Percentiles rank a stretch among this genome's conserved stretches.
These are phyloP conservation scores for Diuraphis noxia DNA, from an alignment of 1,140 invertebrate genomes.

Conservation along the genomic window DNA sequence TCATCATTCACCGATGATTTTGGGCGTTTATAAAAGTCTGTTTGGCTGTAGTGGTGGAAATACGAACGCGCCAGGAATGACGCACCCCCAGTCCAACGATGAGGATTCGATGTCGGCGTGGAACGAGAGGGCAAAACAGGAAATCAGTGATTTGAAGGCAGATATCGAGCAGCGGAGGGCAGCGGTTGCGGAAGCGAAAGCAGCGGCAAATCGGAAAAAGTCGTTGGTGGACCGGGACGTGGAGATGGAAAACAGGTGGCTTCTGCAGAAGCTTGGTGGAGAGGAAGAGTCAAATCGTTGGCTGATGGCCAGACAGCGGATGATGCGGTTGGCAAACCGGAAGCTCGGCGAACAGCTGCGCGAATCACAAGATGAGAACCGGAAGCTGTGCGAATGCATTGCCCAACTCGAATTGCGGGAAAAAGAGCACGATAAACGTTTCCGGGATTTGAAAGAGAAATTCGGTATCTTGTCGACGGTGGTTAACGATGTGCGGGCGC, in stretches of 20 bases:
- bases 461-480: neutral
- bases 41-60: neutral
- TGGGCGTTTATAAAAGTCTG: neutral
- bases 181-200: neutral
- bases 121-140: neutral
- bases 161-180: neutral
- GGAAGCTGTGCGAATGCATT: neutral
- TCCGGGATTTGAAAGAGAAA: neutral
- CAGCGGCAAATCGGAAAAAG: neutral
- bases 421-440: neutral
- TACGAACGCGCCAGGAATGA: neutral
- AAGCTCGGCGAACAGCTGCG: neutral
- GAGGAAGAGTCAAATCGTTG: neutral
- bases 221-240: neutral
- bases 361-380: neutral
- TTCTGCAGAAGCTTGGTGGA: neutral
- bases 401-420: neutral
- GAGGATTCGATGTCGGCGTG: neutral
- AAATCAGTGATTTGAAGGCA: neutral
- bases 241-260: neutral
- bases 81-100: neutral
- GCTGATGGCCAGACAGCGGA: neutral
- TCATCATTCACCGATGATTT: neutral
- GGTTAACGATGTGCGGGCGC: neutral
- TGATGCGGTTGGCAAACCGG: neutral